Evolutionary conservation across 2,888 invertebrate genomes (phyloP), one percentile per base, ranked within the genome.

Genomic region (Syritta pipiens): DNA sequence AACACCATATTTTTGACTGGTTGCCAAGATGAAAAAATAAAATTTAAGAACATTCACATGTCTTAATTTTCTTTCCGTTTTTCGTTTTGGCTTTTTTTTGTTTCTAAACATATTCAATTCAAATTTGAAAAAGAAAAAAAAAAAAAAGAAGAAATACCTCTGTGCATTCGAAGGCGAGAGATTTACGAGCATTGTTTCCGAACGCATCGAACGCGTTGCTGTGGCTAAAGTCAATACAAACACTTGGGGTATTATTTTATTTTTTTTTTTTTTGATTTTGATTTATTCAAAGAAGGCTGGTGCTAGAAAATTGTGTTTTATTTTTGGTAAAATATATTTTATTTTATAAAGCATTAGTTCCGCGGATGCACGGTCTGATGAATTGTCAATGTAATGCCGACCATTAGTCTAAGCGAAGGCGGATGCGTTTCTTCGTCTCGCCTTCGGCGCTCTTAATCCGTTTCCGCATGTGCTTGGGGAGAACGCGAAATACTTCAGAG

Each of bases 401-500:
- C 63, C 37, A 60, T 82, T 79, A 82, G 77, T 83, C 81, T 63
- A 72, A 62, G 22, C 67, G 69, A 35, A 79, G 59, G 49, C 69
- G 77, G 35, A 69, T 63, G 59, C 81, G 75, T 40, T 51, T 69
- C 35, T 81, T 83, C 9, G 82, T 83, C 2, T 68, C 82, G 20
- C 74, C 75, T 40, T 86, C 87, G 20, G 88, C 88, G 53, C 88
- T 89, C 76, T 84, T 85, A 1, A 87, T 84, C 12, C 88, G 85
- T 68, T 86, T 88, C 42, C 86, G 83, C 83, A 86, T 84, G 30
- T 88, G 87, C 51, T 88, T 89, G 4, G 89, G 89, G 3, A 88
- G 82, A 32, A 88, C 84, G 42, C 89, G 84, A 37, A 89, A 86
- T 12, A 89, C 82, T 77, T 88, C 86, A 26, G 86, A 86, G 59